phyloP scores from a whole-genome alignment of 1,140 invertebrate species.

The Aphaenogaster ashmeadi region DNA sequence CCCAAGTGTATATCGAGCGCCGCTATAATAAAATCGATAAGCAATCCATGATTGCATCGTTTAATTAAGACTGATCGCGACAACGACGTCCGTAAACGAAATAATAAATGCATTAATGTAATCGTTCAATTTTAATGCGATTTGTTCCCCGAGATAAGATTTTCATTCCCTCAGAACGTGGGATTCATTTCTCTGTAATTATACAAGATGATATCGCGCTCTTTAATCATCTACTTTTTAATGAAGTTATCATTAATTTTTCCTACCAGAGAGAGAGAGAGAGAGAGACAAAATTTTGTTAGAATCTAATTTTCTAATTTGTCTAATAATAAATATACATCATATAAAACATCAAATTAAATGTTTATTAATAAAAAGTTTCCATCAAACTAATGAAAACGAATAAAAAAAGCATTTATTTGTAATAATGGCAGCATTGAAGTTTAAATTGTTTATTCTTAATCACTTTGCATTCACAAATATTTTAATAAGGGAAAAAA shows the following conservation, averaged over 20 bases:
- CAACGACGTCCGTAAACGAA: neutral
- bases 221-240: neutral
- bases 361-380: neutral
- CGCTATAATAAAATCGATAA: conserved; percentile 66
- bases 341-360: neutral
- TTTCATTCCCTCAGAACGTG: neutral
- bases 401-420: neutral
- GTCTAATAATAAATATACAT: neutral
- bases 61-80: conserved; percentile 59
- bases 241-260: conserved; percentile 9
- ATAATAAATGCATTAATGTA: conserved; percentile 48
- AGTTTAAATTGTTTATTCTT: neutral
- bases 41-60: conserved; percentile 58
- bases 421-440: neutral
- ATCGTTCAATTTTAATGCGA: conserved; percentile 7
- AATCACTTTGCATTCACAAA: neutral
- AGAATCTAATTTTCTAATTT: neutral
- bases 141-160: conserved; percentile 48
- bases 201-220: conserved; percentile 1
- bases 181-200: conserved; percentile 21
- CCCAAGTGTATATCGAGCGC: conserved; percentile 17
- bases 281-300: neutral
- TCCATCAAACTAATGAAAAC: neutral
- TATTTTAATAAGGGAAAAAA: neutral
- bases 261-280: neutral